Percentiles rank a stretch among this genome's conserved stretches.
Conservation (phyloP, 2,888 invertebrate genomes). For the Apeira syringaria region DNA sequence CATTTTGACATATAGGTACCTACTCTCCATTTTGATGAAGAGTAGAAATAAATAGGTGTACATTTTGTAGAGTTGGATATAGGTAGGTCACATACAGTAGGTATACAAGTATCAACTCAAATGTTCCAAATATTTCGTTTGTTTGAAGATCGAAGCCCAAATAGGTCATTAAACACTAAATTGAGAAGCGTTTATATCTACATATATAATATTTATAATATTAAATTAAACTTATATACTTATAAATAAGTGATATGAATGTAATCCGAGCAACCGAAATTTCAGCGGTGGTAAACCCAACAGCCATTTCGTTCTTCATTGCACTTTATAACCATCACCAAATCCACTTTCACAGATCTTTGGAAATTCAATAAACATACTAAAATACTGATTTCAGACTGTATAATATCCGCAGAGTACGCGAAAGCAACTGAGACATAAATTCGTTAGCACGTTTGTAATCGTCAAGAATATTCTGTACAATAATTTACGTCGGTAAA, state of each 20-base stretch:
- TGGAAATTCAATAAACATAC: conserved; percentile 68
- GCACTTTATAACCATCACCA: conserved; percentile 61
- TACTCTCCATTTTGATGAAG: too few relatives aligned
- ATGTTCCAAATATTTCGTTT: too few relatives aligned
- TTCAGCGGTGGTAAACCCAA: conserved; percentile 20
- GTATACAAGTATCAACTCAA: too few relatives aligned
- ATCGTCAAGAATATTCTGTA: conserved; percentile 73
- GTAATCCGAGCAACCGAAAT: conserved; percentile 10
- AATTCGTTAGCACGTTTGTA: conserved; percentile 79
- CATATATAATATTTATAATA: too few relatives aligned
- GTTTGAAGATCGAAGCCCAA: too few relatives aligned
- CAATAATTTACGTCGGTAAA: conserved; percentile 75
- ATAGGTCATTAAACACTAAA: too few relatives aligned
- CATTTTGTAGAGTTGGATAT: neutral
- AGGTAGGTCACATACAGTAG: neutral
- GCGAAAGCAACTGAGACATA: conserved; percentile 70
- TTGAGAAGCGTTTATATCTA: too few relatives aligned
- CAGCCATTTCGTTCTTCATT: conserved; percentile 48
- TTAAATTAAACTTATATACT: too few relatives aligned
- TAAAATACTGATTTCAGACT: conserved; percentile 70
- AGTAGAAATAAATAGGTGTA: too few relatives aligned
- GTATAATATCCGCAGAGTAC: conserved; percentile 66
- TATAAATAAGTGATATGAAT: too few relatives aligned
- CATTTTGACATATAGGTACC: neutral
- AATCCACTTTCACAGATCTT: conserved; percentile 63